Evolutionary conservation across 2,888 invertebrate species (phyloP).

Genomic region (Leptura quadrifasciata): DNA sequence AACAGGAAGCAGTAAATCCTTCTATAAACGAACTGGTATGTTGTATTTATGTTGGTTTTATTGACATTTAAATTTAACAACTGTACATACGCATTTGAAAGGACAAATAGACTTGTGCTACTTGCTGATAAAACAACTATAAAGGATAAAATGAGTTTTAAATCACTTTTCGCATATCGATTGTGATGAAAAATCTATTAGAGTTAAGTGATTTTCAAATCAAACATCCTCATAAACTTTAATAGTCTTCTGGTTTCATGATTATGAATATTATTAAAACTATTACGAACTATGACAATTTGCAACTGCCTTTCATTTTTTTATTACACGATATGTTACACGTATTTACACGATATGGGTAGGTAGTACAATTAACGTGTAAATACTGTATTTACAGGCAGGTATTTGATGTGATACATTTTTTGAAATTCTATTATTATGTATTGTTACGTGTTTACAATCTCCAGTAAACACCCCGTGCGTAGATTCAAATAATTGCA

Average conservation of each 20-base stretch:
- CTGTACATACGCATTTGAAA: conserved; percentile 2
- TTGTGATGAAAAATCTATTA: conserved; percentile 9
- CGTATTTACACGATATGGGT: too few species aligned
- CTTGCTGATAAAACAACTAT: conserved; percentile 4
- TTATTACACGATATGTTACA: too few species aligned
- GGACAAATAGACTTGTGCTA: conserved; percentile 17
- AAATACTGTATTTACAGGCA: too few species aligned
- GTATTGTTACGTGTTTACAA: too few species aligned
- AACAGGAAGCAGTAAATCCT: conserved; percentile 31
- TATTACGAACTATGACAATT: too few species aligned
- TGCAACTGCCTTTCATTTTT: too few species aligned
- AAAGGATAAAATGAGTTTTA: conserved; percentile 9
- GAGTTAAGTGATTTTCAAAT: conserved; percentile 6
- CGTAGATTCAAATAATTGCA: too few species aligned
- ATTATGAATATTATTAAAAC: not conserved
- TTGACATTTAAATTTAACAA: conserved; percentile 37
- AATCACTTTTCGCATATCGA: conserved; percentile 12
- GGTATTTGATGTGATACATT: too few species aligned
- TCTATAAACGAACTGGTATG: conserved; percentile 17
- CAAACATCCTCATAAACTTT: not conserved
- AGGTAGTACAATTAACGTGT: too few species aligned
- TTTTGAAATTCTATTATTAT: too few species aligned
- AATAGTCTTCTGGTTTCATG: not conserved
- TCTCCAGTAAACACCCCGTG: too few species aligned
- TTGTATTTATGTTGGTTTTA: conserved; percentile 23